Evolutionary conservation across 2,797 vertebrate genomes (phyloP), one percentile per base, ranked within the genome.

Genomic region (Spinus pinus): DNA sequence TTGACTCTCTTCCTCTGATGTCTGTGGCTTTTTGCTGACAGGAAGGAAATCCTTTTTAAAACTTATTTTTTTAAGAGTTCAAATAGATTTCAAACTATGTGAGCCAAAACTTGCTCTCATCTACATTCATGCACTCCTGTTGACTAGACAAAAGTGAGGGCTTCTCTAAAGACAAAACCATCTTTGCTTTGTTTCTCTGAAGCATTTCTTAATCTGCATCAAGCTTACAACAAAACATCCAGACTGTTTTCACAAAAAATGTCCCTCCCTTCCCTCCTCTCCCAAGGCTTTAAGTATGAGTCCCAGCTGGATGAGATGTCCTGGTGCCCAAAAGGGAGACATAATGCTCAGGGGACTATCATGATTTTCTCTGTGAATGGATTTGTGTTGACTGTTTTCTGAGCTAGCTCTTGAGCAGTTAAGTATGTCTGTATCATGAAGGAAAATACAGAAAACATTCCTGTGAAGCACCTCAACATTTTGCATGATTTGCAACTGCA

Each of bases 31-130:
- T 95, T 91, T 96, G 75, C 95, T 95, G 85, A 95, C 95, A 96
- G 94, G 95, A 96, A 97, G 96, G 94, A 97, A 97, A 96, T 94
- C 78, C 78, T 95, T 96, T 93, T 62, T 73, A 94, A 95, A 95
- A 90, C 70, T 73, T 90, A 65, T 84, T 87, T 93, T 92, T 95
- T 91, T 83, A 86, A 79, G 46, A 89, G 92, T 96, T 96, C 94
- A 95, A 93, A 95, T 95, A 86, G 51, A 84, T 95, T 95, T 95
- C 69, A 73, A 92, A 42, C 51, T 87, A 70, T 83, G 51, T 73
- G 72, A 95, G 82, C 67, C 84, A 95, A 94, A 94, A 89, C 70
- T 86, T 88, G 19, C 41, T 95, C 58, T 87, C 79, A 80, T 85
- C 91, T 85, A 92, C 47, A 78, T 60, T 53, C 60, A 51, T 85